A percentile compares a stretch with the other conserved stretches of the same genome.
Conservation (phyloP, 2,888 invertebrate genomes). For the Cylloceria caligata region DNA sequence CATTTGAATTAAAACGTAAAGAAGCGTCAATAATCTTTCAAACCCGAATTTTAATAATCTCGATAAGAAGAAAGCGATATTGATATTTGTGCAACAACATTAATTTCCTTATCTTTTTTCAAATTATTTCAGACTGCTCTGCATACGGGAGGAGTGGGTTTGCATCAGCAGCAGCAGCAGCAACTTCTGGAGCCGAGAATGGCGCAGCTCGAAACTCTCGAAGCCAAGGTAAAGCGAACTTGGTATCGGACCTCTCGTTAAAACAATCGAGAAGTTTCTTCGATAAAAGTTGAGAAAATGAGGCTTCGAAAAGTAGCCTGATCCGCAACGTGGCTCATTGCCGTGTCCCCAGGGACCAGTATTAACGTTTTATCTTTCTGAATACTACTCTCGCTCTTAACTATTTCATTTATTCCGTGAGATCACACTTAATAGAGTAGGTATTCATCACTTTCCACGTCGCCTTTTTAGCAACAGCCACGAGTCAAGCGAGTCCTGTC, state of each 20-base stretch:
- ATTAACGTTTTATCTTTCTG: neutral
- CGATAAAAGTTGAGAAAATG: neutral
- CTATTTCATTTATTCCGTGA: too few species aligned
- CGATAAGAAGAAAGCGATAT: neutral
- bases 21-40: too few species aligned
- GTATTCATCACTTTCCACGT: neutral
- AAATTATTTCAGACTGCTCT: constrained; percentile 79
- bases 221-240: constrained; percentile 88
- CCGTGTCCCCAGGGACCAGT: neutral
- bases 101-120: constrained; percentile 27
- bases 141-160: constrained; percentile 76
- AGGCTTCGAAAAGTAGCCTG: neutral
- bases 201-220: constrained; percentile 91
- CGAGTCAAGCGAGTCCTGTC: constrained; percentile 69
- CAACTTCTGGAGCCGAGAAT: constrained; percentile 86
- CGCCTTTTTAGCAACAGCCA: neutral
- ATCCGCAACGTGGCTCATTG: neutral
- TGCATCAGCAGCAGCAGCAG: too few species aligned
- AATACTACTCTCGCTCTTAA: neutral
- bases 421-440: neutral
- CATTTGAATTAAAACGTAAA: too few species aligned
- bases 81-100: neutral
- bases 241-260: neutral
- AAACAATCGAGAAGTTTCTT: neutral
- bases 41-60: neutral